Base-by-base conservation (phyloP, 2,797 vertebrate species). In the Anguilla pacifica region DNA sequence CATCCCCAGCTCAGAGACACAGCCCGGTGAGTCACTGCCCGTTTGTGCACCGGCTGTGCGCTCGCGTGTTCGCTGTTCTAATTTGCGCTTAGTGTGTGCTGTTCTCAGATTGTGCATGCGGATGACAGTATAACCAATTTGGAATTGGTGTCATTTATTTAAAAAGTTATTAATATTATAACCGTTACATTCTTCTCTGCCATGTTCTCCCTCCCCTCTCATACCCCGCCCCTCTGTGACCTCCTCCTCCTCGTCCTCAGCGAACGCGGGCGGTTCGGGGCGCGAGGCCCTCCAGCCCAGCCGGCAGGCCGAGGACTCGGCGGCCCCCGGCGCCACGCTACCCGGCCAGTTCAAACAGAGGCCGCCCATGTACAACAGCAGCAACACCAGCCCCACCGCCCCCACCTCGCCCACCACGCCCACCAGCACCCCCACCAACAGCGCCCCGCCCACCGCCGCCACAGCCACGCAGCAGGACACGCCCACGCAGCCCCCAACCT, bases 281-380 rank as follows among this genome's bases (percentile, higher is more conserved):
- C 96, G 98, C 85, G 98, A 99, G 90, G 92, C 96, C 57, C 94
- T 98, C 91, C 97, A 97, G 96, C 92, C 96, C 39, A 96, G 96
- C 89, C 97, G 98, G 22, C 97, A 97, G 49, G 94, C 97, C 0
- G 99, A 99, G 90, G 98, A 99, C 91, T 94, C 97, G 3, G 91
- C 93, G 15, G 51, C 94, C 72, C 92, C 96, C 35, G 95, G 93
- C 84, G 90, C 97, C 86, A 91, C 95, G 7, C 94, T 99, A 85
- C 96, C 97, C 0, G 94, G 96, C 4, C 98, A 98, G 92, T 99
- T 99, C 95, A 99, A 99, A 91, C 99, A 99, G 93, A 96, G 98
- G 92, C 97, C 98, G 0, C 97, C 98, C 10, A 97, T 99, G 97
- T 99, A 99, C 95, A 99, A 98, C 84, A 98, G 98, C 39, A 95